A percentile compares a stretch with the other conserved stretches of the same genome.
phyloP scores from a whole-genome alignment of 2,888 invertebrate genomes.

The Eilema griseolum region DNA sequence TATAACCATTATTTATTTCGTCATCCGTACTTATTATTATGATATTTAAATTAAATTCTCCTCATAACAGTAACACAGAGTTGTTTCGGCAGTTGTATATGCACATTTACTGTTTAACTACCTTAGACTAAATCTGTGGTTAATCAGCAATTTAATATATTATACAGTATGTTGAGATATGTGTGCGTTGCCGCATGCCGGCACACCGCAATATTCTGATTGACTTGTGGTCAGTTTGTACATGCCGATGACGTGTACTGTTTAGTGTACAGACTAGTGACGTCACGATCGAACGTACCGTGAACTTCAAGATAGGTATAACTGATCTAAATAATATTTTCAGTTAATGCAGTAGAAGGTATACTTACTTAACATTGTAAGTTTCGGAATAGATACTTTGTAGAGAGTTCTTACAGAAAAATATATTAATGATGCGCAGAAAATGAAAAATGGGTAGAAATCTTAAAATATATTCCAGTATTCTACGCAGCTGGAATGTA shows the following conservation, averaged over 20 bases:
- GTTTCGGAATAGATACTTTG: background rate
- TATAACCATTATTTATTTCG: too few relatives aligned
- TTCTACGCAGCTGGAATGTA: background rate
- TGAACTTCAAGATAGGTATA: too few relatives aligned
- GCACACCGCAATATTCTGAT: conserved; percentile 53
- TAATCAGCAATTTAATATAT: background rate
- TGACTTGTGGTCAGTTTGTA: conserved; percentile 54
- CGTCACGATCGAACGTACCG: background rate
- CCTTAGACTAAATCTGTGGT: background rate
- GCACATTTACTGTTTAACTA: background rate
- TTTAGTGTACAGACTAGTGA: background rate
- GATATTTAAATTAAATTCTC: too few relatives aligned
- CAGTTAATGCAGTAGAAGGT: too few relatives aligned
- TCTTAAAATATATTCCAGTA: background rate
- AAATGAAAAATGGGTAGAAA: too few relatives aligned
- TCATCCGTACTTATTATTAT: too few relatives aligned
- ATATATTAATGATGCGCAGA: too few relatives aligned
- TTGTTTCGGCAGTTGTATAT: too few relatives aligned
- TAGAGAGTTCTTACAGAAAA: too few relatives aligned
- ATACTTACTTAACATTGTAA: too few relatives aligned
- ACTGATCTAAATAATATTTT: too few relatives aligned
- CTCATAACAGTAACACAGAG: too few relatives aligned
- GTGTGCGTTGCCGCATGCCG: conserved; percentile 21
- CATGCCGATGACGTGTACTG: conserved; percentile 30
- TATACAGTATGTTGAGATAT: background rate